These are phyloP conservation scores for Heterochromis multidens DNA, from an alignment of 2,113 vertebrate genomes.

Conservation along the genomic window DNA sequence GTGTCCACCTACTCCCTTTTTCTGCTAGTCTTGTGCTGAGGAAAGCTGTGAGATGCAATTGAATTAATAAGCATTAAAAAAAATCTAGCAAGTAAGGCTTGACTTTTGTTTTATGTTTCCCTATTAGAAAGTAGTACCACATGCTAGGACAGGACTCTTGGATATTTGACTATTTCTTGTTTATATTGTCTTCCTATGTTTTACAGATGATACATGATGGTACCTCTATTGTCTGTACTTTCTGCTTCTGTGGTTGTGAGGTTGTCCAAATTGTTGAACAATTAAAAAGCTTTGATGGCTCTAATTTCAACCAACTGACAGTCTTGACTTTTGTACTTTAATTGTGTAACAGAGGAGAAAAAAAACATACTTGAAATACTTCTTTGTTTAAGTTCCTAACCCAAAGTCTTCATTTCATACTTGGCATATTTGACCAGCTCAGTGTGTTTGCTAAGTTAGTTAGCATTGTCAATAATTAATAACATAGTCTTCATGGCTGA, in stretches of 20 bases:
- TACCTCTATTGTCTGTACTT: conserved; percentile 52
- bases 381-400: neutral
- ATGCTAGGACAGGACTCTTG: neutral
- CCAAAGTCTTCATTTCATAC: neutral
- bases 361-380: neutral
- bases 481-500: neutral
- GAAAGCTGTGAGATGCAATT: neutral
- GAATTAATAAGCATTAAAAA: neutral
- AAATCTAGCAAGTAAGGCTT: neutral
- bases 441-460: conserved; percentile 16
- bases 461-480: conserved; percentile 49
- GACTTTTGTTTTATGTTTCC: neutral
- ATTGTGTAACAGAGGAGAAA: neutral
- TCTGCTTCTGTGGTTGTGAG: conserved; percentile 56
- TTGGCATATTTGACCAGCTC: neutral
- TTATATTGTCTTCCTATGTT: conserved; percentile 32
- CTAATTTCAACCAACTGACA: neutral
- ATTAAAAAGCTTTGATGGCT: conserved; percentile 55
- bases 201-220: conserved; percentile 20
- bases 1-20: neutral
- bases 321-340: neutral
- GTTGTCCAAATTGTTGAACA: conserved; percentile 43
- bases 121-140: conserved; percentile 11
- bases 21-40: neutral
- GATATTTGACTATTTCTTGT: conserved; percentile 29